Percentiles rank a stretch among this genome's conserved stretches.
Evolutionary conservation across 2,113 vertebrate genomes (phyloP).

Genomic region (Rattus norvegicus): GRCr8 NC_086039.1:70939001-70939500

Average conservation of each 20-base stretch:
- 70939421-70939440: not conserved
- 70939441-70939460: not conserved
- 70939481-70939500: not conserved
- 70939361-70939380: not conserved
- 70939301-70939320: not conserved
- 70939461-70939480: not conserved
- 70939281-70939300: not conserved
- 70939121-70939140: not conserved
- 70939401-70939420: not conserved
- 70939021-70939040: not conserved
- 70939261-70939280: not conserved
- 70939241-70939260: not conserved
- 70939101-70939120: not conserved
- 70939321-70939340: not conserved
- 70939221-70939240: not conserved
- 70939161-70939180: not conserved
- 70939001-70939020: not conserved
- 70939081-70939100: not conserved
- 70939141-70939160: not conserved
- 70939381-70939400: not conserved
- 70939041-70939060: not conserved
- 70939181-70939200: not conserved
- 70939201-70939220: not conserved
- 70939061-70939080: not conserved
- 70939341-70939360: not conserved